These are phyloP conservation scores for Catharus ustulatus DNA, from an alignment of 2,797 vertebrate genomes.

Conservation along the genomic window DNA sequence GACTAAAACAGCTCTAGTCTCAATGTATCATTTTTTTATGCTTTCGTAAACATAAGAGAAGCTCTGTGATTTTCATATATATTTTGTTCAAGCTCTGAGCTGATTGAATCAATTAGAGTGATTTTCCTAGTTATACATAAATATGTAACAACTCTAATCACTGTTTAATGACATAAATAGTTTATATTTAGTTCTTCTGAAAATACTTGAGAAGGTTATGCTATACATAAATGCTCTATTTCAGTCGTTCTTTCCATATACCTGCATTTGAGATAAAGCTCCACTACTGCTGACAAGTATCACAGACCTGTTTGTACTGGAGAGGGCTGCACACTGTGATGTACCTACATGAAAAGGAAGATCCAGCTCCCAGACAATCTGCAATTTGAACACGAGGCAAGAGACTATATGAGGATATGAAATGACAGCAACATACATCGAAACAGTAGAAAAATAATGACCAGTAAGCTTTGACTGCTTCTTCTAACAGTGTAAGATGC, in stretches of 20 bases:
- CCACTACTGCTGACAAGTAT: background rate
- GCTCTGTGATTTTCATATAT: background rate
- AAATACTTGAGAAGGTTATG: background rate
- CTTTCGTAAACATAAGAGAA: background rate
- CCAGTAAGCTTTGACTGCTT: background rate
- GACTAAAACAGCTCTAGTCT: background rate
- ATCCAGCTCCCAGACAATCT: background rate
- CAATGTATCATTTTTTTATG: background rate
- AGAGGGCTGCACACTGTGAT: too few relatives aligned
- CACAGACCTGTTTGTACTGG: background rate
- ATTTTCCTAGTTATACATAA: background rate
- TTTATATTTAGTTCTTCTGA: slow-evolving; percentile 1
- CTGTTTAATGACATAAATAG: slow-evolving; percentile 4
- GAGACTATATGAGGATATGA: background rate
- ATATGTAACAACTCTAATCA: background rate
- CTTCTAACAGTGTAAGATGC: background rate
- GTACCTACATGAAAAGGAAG: background rate
- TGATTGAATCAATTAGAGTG: slow-evolving; percentile 1
- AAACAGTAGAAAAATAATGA: background rate
- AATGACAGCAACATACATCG: background rate
- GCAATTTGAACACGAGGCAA: background rate
- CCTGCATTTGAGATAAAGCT: background rate
- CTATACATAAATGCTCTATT: background rate
- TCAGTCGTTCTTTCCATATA: background rate
- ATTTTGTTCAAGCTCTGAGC: background rate